Conservation (phyloP, 1,140 invertebrate genomes). For the Drosophila pruinosa region DNA sequence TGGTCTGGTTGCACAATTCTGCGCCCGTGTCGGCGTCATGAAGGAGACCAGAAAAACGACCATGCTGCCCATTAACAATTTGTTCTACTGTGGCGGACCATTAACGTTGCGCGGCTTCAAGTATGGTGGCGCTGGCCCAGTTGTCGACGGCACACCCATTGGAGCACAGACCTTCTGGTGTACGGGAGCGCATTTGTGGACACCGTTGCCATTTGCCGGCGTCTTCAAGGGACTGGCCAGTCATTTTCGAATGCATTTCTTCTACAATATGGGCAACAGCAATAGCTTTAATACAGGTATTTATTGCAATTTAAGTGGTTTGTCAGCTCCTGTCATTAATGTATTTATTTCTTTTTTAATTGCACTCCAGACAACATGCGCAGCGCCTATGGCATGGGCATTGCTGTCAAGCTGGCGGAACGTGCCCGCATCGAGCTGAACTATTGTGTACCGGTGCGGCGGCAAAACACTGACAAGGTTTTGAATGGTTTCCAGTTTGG, state of each 20-base stretch:
- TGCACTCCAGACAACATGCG: constrained; percentile 73
- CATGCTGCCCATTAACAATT: constrained; percentile 67
- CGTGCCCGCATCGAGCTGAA: constrained; percentile 81
- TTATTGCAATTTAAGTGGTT: neutral
- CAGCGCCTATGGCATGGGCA: constrained; percentile 69
- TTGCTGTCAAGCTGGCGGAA: constrained; percentile 77
- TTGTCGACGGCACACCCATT: constrained; percentile 72
- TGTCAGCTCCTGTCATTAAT: neutral
- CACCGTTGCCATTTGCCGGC: constrained; percentile 71
- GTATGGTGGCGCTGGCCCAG: constrained; percentile 73
- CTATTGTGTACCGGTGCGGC: constrained; percentile 74
- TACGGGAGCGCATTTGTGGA: constrained; percentile 75
- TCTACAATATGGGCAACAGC: constrained; percentile 80
- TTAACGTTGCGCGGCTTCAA: constrained; percentile 75
- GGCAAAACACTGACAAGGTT: constrained; percentile 53
- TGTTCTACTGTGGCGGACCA: constrained; percentile 81
- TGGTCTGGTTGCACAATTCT: constrained; percentile 73
- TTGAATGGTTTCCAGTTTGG: constrained; percentile 78
- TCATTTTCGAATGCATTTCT: constrained; percentile 81
- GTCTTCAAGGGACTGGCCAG: constrained; percentile 75
- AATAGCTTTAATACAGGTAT: constrained; percentile 70
- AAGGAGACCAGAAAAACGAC: constrained; percentile 67
- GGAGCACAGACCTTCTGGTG: constrained; percentile 79
- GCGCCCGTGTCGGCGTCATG: constrained; percentile 69
- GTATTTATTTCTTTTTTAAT: neutral